Percentiles rank a stretch among this genome's conserved stretches.
Evolutionary conservation across 2,797 vertebrate species (phyloP).

Genomic region (Chrosomus eos): DNA sequence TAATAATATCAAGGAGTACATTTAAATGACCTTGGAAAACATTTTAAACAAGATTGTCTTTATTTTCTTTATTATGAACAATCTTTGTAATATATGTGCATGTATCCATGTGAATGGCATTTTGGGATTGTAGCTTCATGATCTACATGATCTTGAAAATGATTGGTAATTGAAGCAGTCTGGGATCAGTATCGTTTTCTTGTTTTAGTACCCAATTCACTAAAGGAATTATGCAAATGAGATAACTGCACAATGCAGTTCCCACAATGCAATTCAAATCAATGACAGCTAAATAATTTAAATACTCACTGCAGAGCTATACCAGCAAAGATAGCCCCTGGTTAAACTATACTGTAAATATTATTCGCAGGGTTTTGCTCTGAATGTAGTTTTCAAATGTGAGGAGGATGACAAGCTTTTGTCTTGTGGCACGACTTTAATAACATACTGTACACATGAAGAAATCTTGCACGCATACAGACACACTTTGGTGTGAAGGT

Average conservation of each 20-base stretch:
- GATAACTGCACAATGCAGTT: neutral
- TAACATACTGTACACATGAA: constrained; percentile 15
- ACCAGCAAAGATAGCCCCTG: neutral
- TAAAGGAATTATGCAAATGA: constrained; percentile 6
- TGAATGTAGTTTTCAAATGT: neutral
- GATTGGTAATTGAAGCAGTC: neutral
- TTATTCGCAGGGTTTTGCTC: neutral
- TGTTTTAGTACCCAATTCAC: neutral
- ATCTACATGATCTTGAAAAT: neutral
- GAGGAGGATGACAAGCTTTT: neutral
- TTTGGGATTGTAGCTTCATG: neutral
- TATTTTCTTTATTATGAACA: neutral
- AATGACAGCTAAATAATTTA: neutral
- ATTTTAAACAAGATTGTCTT: neutral
- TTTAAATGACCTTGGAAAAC: neutral
- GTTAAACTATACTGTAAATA: neutral
- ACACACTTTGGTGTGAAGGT: constrained; percentile 47
- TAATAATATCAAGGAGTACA: neutral
- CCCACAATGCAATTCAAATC: neutral
- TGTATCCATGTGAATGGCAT: neutral
- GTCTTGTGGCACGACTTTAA: constrained; percentile 12
- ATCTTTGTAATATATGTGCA: neutral
- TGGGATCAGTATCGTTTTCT: neutral
- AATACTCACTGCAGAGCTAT: neutral
- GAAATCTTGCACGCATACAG: constrained; percentile 35